A percentile compares a stretch with the other conserved stretches of the same genome.
phyloP scores from a whole-genome alignment of 2,113 vertebrate genomes.

The Ophiodon elongatus region DNA sequence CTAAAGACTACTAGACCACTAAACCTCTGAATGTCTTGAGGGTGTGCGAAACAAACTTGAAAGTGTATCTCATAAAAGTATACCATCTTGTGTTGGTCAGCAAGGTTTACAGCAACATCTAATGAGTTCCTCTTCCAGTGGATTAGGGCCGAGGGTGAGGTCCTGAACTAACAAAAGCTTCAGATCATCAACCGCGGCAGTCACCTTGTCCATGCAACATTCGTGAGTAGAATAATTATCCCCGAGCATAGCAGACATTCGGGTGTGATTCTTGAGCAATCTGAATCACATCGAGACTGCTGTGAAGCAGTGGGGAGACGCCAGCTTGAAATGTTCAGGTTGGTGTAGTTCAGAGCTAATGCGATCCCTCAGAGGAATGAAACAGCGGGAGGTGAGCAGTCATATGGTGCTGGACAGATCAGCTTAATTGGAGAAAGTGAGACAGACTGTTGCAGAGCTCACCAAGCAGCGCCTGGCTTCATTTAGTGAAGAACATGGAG shows the following conservation, averaged over 20 bases:
- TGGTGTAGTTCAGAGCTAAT: conserved; percentile 61
- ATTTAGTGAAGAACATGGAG: conserved; percentile 61
- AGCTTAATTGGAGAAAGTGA: conserved; percentile 74
- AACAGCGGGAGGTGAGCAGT: conserved; percentile 62
- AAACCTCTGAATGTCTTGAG: conserved; percentile 47
- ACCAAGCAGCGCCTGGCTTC: conserved; percentile 30
- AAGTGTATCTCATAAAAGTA: conserved; percentile 38
- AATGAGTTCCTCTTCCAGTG: neutral
- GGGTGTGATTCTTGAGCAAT: conserved; percentile 42
- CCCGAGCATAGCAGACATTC: neutral
- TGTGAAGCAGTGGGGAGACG: conserved; percentile 36
- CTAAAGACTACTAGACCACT: conserved; percentile 40
- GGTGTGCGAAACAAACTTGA: conserved; percentile 40
- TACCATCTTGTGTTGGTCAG: neutral
- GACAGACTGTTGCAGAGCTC: conserved; percentile 60
- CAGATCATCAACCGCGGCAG: neutral
- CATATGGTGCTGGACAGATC: conserved; percentile 62
- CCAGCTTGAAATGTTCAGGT: conserved; percentile 63
- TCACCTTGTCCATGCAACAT: neutral
- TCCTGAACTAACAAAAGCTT: conserved; percentile 25
- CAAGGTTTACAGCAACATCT: conserved; percentile 21
- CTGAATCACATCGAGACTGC: conserved; percentile 28
- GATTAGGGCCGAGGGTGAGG: neutral
- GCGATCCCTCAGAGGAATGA: conserved; percentile 61
- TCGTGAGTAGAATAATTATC: conserved; percentile 11